A percentile compares a stretch with the other conserved stretches of the same genome.
Conservation (phyloP, 1,140 invertebrate species). For the Myzus persicae region DNA sequence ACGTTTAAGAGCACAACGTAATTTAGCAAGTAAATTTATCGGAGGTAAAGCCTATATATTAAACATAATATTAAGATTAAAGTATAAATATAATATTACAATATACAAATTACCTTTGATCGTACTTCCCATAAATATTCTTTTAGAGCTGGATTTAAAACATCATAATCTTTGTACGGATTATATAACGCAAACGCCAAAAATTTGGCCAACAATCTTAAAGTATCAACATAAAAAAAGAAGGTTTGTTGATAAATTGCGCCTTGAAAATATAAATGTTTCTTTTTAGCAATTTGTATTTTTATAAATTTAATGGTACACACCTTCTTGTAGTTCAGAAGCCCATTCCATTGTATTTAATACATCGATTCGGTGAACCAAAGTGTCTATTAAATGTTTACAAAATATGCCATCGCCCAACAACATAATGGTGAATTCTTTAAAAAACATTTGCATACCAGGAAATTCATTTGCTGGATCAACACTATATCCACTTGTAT, state of each 20-base stretch:
- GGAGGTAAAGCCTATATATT: slow-evolving; percentile 31
- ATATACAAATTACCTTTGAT: slow-evolving; percentile 38
- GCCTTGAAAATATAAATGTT: slow-evolving; percentile 3
- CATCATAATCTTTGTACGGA: slow-evolving; percentile 41
- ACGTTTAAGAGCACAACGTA: slow-evolving; percentile 16
- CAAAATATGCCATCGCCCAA: not conserved
- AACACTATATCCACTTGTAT: slow-evolving; percentile 48
- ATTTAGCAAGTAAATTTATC: slow-evolving; percentile 39
- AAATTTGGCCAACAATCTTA: slow-evolving; percentile 44
- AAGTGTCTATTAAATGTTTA: slow-evolving; percentile 51
- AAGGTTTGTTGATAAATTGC: slow-evolving; percentile 34
- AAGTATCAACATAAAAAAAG: slow-evolving; percentile 46
- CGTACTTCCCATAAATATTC: slow-evolving; percentile 46
- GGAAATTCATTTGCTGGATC: slow-evolving; percentile 49
- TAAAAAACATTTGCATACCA: slow-evolving; percentile 47
- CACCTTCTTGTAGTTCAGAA: slow-evolving; percentile 51
- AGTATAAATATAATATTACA: not conserved
- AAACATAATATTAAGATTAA: not conserved
- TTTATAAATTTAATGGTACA: not conserved
- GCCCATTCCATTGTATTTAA: slow-evolving; percentile 53
- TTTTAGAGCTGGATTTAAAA: slow-evolving; percentile 34
- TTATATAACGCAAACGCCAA: slow-evolving; percentile 26
- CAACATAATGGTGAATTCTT: not conserved
- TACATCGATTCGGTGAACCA: slow-evolving; percentile 48
- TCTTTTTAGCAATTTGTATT: not conserved